A percentile compares a stretch with the other conserved stretches of the same genome.
phyloP scores from a whole-genome alignment of 2,888 invertebrate genomes.

The Thera britannica region DNA sequence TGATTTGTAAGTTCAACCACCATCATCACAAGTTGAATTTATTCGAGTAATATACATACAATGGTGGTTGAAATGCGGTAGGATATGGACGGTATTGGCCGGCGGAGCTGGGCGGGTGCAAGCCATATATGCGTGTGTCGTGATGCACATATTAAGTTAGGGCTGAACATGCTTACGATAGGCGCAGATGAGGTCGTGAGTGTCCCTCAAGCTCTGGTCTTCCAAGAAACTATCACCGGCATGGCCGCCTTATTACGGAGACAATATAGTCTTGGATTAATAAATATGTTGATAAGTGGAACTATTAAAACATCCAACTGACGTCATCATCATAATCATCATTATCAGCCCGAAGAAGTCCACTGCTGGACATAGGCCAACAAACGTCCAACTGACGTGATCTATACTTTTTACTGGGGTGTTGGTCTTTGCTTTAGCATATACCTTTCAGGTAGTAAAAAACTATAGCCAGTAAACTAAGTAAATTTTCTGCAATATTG shows the following conservation, averaged over 20 bases:
- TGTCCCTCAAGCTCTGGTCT: constrained; percentile 48
- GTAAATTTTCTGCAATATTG: too few species aligned
- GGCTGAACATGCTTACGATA: constrained; percentile 79
- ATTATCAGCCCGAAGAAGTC: too few species aligned
- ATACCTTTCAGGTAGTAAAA: too few species aligned
- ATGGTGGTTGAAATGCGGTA: constrained; percentile 80
- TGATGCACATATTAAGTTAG: constrained; percentile 84
- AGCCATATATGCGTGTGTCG: constrained; percentile 79
- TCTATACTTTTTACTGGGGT: too few species aligned
- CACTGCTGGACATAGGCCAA: too few species aligned
- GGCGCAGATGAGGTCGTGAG: constrained; percentile 77
- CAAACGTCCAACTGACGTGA: too few species aligned
- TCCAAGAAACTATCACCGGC: neutral
- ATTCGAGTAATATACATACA: constrained; percentile 83
- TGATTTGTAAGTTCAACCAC: constrained; percentile 76
- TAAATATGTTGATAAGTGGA: neutral
- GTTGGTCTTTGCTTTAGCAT: too few species aligned
- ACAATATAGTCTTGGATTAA: neutral
- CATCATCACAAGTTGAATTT: constrained; percentile 75
- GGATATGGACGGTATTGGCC: constrained; percentile 66
- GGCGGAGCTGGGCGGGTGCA: constrained; percentile 69
- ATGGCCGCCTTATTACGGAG: neutral
- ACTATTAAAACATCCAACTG: too few species aligned
- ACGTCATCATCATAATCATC: too few species aligned
- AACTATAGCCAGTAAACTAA: too few species aligned